Conservation (phyloP, 2,888 invertebrate genomes). For the Spatulosminthurus flaviceps region DNA sequence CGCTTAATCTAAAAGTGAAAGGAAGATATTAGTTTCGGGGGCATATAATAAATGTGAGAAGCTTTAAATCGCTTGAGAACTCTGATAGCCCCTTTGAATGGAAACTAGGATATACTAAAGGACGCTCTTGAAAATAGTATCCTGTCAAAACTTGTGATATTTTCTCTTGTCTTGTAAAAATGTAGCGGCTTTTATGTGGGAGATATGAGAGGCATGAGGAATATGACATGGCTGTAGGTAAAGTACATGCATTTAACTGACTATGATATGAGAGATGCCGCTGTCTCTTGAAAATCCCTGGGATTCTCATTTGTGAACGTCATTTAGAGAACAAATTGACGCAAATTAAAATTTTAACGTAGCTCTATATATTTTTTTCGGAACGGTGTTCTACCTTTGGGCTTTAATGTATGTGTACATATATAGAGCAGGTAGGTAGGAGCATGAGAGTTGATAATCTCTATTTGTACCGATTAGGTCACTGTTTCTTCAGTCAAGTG, state of each 20-base stretch:
- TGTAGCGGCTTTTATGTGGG: neutral
- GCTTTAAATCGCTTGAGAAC: neutral
- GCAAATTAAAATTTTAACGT: constrained; percentile 49
- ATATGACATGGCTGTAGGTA: too few relatives aligned
- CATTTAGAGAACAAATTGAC: constrained; percentile 51
- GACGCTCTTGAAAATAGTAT: neutral
- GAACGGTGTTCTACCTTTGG: neutral
- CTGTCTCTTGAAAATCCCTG: neutral
- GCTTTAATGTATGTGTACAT: too few relatives aligned
- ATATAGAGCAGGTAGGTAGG: too few relatives aligned
- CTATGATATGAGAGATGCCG: neutral
- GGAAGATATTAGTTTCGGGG: neutral
- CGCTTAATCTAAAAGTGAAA: constrained; percentile 43
- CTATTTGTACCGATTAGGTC: neutral
- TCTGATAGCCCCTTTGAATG: neutral
- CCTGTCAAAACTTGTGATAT: neutral
- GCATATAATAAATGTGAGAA: constrained; percentile 6
- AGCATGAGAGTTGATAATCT: too few relatives aligned
- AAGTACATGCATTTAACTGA: too few relatives aligned
- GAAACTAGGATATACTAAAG: too few relatives aligned
- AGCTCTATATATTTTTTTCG: too few relatives aligned
- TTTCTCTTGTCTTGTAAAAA: neutral
- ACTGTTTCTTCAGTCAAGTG: neutral
- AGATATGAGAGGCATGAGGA: too few relatives aligned
- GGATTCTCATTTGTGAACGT: constrained; percentile 15